Evolutionary conservation across 2,113 vertebrate genomes (phyloP).

Genomic region (Xenopus borealis): DNA sequence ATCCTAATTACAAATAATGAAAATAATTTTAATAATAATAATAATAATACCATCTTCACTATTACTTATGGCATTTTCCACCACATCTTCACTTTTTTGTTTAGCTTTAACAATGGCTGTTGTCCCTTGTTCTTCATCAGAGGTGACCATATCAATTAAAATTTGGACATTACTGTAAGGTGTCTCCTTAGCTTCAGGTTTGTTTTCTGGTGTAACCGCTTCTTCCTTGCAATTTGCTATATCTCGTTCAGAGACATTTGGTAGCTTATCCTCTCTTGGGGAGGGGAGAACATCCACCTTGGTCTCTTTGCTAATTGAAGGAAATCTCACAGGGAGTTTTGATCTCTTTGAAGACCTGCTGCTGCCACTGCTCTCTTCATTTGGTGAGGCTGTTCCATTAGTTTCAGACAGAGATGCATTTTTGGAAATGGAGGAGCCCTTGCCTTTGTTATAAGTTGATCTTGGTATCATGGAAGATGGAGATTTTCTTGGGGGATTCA

Average conservation of each 20-base stretch:
- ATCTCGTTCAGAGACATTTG: constrained; percentile 27
- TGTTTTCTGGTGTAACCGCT: constrained; percentile 19
- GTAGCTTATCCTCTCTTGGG: constrained; percentile 10
- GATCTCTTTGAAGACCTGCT: constrained; percentile 54
- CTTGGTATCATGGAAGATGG: background rate
- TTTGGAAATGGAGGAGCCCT: constrained; percentile 5
- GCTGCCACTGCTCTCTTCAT: constrained; percentile 46
- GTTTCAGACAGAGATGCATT: constrained; percentile 26
- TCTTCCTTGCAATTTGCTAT: constrained; percentile 21
- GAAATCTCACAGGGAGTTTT: constrained; percentile 54
- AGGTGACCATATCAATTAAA: constrained; percentile 54
- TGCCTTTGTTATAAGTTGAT: constrained; percentile 34
- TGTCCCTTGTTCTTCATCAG: constrained; percentile 47
- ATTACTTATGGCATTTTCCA: background rate
- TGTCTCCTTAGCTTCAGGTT: background rate
- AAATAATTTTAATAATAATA: no score
- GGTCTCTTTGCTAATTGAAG: constrained; percentile 36
- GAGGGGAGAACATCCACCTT: constrained; percentile 16
- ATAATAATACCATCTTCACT: constrained; percentile 15
- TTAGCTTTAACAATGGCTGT: background rate
- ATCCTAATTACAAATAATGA: no score
- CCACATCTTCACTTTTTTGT: background rate
- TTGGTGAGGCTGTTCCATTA: constrained; percentile 25
- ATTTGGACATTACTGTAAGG: constrained; percentile 53
- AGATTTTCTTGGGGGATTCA: constrained; percentile 48